These are phyloP conservation scores for Siderastrea radians DNA, from an alignment of 92 coral and sea anemone species.

Conservation along the genomic window DNA sequence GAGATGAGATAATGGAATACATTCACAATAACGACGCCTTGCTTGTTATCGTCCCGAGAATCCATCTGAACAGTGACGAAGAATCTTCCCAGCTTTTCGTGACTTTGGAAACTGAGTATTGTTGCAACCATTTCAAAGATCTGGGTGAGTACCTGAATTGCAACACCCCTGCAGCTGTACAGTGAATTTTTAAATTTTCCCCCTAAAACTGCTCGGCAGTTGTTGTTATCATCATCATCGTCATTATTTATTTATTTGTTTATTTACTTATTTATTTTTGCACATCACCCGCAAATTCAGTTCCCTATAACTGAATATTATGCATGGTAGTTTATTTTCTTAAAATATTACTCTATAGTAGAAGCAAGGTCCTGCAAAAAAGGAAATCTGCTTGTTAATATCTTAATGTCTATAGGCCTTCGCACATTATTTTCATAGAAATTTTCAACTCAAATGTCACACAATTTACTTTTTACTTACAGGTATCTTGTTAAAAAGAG, in stretches of 20 bases:
- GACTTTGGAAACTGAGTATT: slow-evolving; percentile 55
- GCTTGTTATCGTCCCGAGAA: slow-evolving; percentile 76
- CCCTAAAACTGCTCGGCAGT: too few species aligned
- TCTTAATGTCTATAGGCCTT: not conserved
- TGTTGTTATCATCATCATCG: too few species aligned
- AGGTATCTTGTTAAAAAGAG: slow-evolving; percentile 91
- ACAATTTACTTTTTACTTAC: not conserved
- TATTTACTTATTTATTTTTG: too few species aligned
- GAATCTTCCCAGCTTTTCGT: slow-evolving; percentile 57
- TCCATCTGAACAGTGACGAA: slow-evolving; percentile 37
- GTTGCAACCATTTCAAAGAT: slow-evolving; percentile 84
- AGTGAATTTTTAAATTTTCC: too few species aligned
- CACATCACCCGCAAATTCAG: too few species aligned
- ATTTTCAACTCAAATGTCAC: too few species aligned
- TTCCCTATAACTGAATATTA: too few species aligned
- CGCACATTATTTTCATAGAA: not conserved
- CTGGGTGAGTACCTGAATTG: slow-evolving; percentile 72
- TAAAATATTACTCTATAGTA: too few species aligned
- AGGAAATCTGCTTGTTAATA: not conserved
- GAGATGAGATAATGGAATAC: slow-evolving; percentile 79
- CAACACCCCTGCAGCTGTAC: not conserved
- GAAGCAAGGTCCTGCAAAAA: too few species aligned
- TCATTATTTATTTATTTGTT: too few species aligned
- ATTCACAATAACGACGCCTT: slow-evolving; percentile 89
- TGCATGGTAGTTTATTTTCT: too few species aligned